phyloP scores from a whole-genome alignment of 2,888 invertebrate genomes.

The Cataglyphis altisquamis region DNA sequence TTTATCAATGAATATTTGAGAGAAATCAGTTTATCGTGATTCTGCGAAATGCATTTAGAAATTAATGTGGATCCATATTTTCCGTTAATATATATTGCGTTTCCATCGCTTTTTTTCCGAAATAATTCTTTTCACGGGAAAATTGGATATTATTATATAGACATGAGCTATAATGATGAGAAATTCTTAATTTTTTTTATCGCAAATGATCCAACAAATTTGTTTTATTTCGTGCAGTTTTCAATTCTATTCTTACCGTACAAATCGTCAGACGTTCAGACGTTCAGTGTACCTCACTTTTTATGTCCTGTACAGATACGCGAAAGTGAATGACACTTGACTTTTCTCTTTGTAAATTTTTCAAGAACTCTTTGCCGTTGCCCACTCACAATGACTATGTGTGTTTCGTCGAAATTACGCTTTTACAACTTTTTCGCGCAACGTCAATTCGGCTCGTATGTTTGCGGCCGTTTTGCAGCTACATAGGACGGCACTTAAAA shows the following conservation, averaged over 20 bases:
- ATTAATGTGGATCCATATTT: not conserved
- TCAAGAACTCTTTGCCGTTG: not conserved
- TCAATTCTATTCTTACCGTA: not conserved
- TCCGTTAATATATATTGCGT: constrained; percentile 4
- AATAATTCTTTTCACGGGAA: not conserved
- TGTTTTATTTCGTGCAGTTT: not conserved
- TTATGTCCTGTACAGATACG: not conserved
- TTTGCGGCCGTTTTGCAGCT: constrained; percentile 11
- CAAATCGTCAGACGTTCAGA: not conserved
- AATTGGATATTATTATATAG: not conserved
- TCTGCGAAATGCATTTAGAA: constrained; percentile 13
- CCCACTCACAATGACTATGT: not conserved
- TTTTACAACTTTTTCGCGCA: constrained; percentile 29
- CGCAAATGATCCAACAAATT: not conserved
- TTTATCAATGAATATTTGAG: not conserved
- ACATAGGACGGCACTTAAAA: constrained; percentile 25
- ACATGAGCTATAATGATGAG: not conserved
- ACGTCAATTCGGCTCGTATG: constrained; percentile 31
- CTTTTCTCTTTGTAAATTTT: constrained; percentile 32
- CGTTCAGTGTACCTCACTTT: not conserved
- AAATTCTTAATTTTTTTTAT: not conserved
- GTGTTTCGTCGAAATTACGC: constrained; percentile 29
- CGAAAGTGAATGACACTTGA: not conserved
- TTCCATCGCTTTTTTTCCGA: not conserved
- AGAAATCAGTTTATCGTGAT: constrained; percentile 10